phyloP scores from a whole-genome alignment of 1,140 invertebrate genomes.

The Zaprionus gabonicus region DNA sequence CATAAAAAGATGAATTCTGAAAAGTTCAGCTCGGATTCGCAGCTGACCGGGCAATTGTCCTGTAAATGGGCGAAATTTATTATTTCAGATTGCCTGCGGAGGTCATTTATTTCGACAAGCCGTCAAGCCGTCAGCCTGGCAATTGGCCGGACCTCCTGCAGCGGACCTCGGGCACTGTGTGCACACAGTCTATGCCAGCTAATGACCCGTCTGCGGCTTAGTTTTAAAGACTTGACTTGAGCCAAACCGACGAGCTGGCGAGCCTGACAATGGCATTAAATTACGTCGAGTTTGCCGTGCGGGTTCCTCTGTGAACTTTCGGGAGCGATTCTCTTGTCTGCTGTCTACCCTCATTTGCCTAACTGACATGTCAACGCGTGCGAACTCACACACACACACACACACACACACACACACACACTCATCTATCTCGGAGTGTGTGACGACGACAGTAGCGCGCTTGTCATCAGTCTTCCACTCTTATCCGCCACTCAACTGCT shows the following conservation, averaged over 20 bases:
- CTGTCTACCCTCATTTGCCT: constrained; percentile 79
- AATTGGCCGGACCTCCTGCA: constrained; percentile 21
- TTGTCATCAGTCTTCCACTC: constrained; percentile 58
- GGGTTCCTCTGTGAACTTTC: constrained; percentile 8
- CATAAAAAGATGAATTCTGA: constrained; percentile 61
- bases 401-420: neutral
- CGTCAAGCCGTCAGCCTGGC: constrained; percentile 17
- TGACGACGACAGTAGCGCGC: constrained; percentile 33
- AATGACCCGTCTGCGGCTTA: constrained; percentile 61
- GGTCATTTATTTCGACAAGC: constrained; percentile 51
- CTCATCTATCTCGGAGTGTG: constrained; percentile 9
- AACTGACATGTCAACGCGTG: constrained; percentile 77
- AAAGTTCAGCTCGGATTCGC: constrained; percentile 47
- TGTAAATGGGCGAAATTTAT: constrained; percentile 67
- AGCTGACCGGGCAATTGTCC: constrained; percentile 53
- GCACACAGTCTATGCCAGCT: constrained; percentile 31
- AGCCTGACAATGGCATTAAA: constrained; percentile 29
- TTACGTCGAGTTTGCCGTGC: constrained; percentile 12
- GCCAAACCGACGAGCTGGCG: neutral
- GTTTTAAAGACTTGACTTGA: constrained; percentile 38
- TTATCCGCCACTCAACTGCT: neutral
- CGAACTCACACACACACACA: neutral
- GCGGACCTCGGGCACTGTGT: neutral
- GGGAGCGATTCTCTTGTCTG: constrained; percentile 1
- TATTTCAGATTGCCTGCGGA: constrained; percentile 21